Base-by-base conservation (phyloP, 1,140 invertebrate genomes). In the Polyergus mexicanus region DNA sequence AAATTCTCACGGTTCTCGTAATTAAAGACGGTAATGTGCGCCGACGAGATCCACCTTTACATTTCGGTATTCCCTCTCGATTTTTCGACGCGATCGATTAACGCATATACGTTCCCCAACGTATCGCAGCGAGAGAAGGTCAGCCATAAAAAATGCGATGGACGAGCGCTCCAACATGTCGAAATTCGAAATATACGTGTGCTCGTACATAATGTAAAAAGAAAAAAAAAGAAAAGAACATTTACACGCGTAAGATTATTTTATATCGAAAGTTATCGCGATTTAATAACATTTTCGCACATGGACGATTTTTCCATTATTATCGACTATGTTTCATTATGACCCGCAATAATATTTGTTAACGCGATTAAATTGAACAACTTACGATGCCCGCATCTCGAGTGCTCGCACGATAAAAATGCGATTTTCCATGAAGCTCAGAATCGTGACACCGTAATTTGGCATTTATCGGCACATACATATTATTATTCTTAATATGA, bases 401-500 rank as follows among this genome's bases (percentile, higher is more conserved):
- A 28, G 0, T 38, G 35, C 22, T 47, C 25, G 58, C 56, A 19
- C 54, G n/a, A 72, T 28, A 25, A 62, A n/a, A 44, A 71, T 58
- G 54, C 78, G 78, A 60, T 83, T 81, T 72, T 56, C 68, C 28
- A 44, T 41, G 54, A 65, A 44, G 38, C 35, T 25, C 78, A 74
- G 65, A 56, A 83, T 38, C 69, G 80, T 51, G 85, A 84, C 85
- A 87, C 90, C 88, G 84, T 93, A 94, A 93, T 94, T 93, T 93
- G 90, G 86, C 90, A 91, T 92, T 88, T 93, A 94, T 94, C 91
- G 93, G 90, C 91, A 51, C 13, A 51, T 51, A 51, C 13, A 92
- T 93, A 92, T 93, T 92, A 94, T 94, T 94, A 93, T 93, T 93
- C 91, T 92, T 92, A 93, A 94, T 93, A 93, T 92, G 91, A 93